phyloP scores from a whole-genome alignment of 2,113 vertebrate species.

The Trochalopteron elliotii region DNA sequence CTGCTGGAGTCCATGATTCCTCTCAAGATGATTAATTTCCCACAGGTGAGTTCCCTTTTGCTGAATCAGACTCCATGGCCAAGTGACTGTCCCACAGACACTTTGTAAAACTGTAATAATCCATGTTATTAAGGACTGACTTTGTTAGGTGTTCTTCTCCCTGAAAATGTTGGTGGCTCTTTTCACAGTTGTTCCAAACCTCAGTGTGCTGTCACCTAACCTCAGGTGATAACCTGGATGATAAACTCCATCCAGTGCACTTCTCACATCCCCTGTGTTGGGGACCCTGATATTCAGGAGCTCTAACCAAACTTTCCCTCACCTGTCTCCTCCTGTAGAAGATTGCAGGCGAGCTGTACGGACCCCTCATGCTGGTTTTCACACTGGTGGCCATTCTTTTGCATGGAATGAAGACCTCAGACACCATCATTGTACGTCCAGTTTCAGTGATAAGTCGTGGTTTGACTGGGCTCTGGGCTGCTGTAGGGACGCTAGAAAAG shows the following conservation, averaged over 20 bases:
- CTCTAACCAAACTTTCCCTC: neutral
- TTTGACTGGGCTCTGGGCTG: neutral
- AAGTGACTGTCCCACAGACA: neutral
- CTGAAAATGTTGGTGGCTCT: neutral
- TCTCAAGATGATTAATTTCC: conserved; percentile 93
- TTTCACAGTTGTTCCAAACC: neutral
- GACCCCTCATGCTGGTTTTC: conserved; percentile 97
- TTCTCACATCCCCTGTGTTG: accelerated
- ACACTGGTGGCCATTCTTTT: conserved; percentile 95
- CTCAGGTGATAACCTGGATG: neutral
- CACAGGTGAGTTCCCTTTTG: conserved; percentile 83
- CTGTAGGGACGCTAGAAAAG: neutral
- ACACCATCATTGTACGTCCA: conserved; percentile 89
- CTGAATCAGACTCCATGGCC: neutral
- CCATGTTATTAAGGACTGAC: neutral
- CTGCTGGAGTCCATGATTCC: conserved; percentile 96
- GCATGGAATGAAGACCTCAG: conserved; percentile 98
- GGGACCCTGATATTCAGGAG: neutral
- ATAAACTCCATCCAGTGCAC: neutral
- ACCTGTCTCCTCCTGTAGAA: conserved; percentile 77
- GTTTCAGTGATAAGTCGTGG: neutral
- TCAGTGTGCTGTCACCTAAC: neutral
- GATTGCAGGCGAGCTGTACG: conserved; percentile 94
- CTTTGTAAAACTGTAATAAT: neutral
- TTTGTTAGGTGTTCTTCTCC: neutral